Conservation (phyloP, 2,113 vertebrate genomes). For the Hirundichthys speculiger region DNA sequence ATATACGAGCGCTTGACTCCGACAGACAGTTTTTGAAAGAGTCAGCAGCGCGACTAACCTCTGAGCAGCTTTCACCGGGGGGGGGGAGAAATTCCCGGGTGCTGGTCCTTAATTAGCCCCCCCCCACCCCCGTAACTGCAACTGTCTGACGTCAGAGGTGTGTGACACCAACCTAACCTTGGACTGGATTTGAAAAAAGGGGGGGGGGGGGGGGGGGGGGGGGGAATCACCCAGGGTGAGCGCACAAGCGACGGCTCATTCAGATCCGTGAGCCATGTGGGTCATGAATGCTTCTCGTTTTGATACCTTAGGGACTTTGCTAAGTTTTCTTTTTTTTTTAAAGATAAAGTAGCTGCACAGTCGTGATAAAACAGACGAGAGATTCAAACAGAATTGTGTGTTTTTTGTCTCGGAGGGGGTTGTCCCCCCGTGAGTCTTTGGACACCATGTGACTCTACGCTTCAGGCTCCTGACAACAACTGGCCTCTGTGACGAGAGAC, state of each 20-base stretch:
- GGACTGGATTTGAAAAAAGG: conserved; percentile 63
- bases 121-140: conserved; percentile 61
- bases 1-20: conserved; percentile 48
- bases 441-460: conserved; percentile 48
- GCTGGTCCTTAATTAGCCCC: conserved; percentile 73
- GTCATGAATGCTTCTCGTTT: conserved; percentile 27
- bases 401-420: neutral
- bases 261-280: conserved; percentile 33
- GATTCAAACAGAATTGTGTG: too few relatives aligned
- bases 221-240: conserved; percentile 46
- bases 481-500: conserved; percentile 51
- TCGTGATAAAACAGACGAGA: too few relatives aligned
- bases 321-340: too few relatives aligned
- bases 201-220: too few relatives aligned
- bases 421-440: conserved; percentile 21
- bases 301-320: conserved; percentile 4
- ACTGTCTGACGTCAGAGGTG: conserved; percentile 59
- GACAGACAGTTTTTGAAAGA: conserved; percentile 64
- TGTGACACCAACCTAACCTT: conserved; percentile 73
- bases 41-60: conserved; percentile 68
- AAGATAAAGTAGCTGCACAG: too few relatives aligned
- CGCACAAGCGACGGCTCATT: conserved; percentile 24
- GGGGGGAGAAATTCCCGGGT: conserved; percentile 68
- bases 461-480: conserved; percentile 52
- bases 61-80: conserved; percentile 55